Base-by-base conservation (phyloP, 2,888 invertebrate species). In the Bellardia pandia region DNA sequence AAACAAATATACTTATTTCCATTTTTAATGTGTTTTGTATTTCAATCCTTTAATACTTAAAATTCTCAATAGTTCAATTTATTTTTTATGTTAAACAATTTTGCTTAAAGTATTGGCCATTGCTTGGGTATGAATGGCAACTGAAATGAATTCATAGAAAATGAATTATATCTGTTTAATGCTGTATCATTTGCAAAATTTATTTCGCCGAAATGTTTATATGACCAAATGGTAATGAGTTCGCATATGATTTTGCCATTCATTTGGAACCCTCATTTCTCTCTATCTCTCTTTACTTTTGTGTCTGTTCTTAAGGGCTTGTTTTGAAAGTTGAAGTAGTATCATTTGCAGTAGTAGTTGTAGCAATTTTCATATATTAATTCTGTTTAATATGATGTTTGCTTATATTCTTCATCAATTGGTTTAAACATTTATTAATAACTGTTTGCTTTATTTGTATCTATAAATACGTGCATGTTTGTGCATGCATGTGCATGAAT, bases 321-420 rank as follows among this genome's bases (percentile, higher is more conserved):
- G 30, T 30, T 14, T 0, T 13, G 13, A 58, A 14, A 45, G 23
- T 58, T 6, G 14, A n/a, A 51, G 13, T 62, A 45, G 42, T 42
- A 13, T 42, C 42, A 9, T 1, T 11, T 2, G 60, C 13, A 33
- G 33, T 33, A 33, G 60, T 13, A 16, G 23, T 40, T 69, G 40
- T 51, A 69, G 51, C 14, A 42, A 51, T 69, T 62, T 76, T 76
- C 83, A 74, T 66, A 78, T 60, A 68, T 66, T 62, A 68, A 84
- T 42, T 40, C 45, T 85, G 66, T 69, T 75, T 53, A 74, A 79
- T 53, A 72, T 53, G 56, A 76, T 64, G 69, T 83, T 83, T 76
- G 68, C 69, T 75, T 68, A 48, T 53, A 68, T 62, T 79, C 37
- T 53, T 45, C 68, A 69, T 75, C 85, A 85, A 75, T 85, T 75